phyloP scores from a whole-genome alignment of 2,888 invertebrate species.

The Enoplolaimus lenunculus region DNA sequence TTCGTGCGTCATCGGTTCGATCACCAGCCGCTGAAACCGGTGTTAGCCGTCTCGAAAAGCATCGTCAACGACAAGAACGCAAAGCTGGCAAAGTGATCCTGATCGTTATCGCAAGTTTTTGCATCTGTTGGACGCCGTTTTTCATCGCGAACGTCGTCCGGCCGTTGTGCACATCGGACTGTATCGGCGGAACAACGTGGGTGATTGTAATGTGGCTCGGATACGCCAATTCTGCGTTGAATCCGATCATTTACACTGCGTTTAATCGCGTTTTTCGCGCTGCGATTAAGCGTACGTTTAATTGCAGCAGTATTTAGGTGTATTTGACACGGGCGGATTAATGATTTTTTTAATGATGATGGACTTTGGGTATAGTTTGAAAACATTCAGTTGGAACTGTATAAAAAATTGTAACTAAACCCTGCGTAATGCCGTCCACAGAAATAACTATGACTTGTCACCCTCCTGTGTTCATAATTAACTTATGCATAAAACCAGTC shows the following conservation, averaged over 20 bases:
- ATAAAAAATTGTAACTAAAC: too few species aligned
- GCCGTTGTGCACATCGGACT: conserved; percentile 9
- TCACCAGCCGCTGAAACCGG: too few species aligned
- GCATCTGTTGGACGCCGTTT: conserved; percentile 22
- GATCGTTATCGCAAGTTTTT: conserved; percentile 22
- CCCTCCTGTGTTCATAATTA: too few species aligned
- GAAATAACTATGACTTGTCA: too few species aligned
- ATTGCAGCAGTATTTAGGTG: too few species aligned
- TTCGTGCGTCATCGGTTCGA: too few species aligned
- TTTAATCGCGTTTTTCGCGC: conserved; percentile 22
- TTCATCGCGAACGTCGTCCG: conserved; percentile 21
- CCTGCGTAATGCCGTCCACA: too few species aligned
- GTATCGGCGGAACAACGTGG: not conserved
- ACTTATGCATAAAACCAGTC: too few species aligned
- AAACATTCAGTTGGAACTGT: too few species aligned
- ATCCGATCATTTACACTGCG: conserved; percentile 23
- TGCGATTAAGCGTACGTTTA: conserved; percentile 5
- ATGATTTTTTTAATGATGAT: too few species aligned
- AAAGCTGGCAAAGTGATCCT: conserved; percentile 22
- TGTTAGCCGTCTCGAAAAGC: not conserved
- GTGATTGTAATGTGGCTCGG: conserved; percentile 19
- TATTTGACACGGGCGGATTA: too few species aligned
- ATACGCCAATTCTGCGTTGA: conserved; percentile 22
- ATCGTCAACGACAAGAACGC: conserved; percentile 19
- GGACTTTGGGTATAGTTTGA: too few species aligned